phyloP scores from a whole-genome alignment of 1,140 invertebrate genomes.

The Sitobion miscanthi region DNA sequence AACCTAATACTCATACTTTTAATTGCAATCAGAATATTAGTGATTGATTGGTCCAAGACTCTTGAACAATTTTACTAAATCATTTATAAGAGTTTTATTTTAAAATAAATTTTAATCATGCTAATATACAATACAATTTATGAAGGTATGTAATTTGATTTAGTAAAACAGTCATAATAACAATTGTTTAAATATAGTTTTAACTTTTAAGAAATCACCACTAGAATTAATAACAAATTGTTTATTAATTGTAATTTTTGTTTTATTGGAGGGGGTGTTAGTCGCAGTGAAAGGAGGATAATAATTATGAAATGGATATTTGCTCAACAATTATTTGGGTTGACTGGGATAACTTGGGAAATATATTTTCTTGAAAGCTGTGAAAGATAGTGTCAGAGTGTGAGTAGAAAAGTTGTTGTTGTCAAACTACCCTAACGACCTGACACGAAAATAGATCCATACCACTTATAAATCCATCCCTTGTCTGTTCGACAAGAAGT shows the following conservation, averaged over 20 bases:
- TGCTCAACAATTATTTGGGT: slow-evolving; percentile 22
- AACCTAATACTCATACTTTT: no score
- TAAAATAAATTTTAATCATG: neutral
- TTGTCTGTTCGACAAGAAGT: neutral
- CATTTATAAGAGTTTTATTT: neutral
- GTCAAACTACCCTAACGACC: slow-evolving; percentile 26
- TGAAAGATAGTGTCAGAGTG: neutral
- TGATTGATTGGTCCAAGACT: neutral
- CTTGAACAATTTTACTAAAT: neutral
- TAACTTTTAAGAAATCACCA: neutral
- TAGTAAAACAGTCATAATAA: neutral
- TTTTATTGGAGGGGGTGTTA: neutral
- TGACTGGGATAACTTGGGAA: neutral
- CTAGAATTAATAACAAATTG: neutral
- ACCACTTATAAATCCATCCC: slow-evolving; percentile 31
- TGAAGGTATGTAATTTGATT: neutral
- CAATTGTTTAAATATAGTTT: neutral
- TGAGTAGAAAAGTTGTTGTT: slow-evolving; percentile 34
- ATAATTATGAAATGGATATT: neutral
- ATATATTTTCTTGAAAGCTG: neutral
- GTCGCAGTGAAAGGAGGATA: neutral
- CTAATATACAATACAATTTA: neutral
- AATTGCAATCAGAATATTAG: neutral
- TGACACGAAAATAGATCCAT: slow-evolving; percentile 16
- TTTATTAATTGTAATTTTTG: neutral